These are phyloP conservation scores for Periparus ater DNA, from an alignment of 2,797 vertebrate genomes.

Conservation along the genomic window DNA sequence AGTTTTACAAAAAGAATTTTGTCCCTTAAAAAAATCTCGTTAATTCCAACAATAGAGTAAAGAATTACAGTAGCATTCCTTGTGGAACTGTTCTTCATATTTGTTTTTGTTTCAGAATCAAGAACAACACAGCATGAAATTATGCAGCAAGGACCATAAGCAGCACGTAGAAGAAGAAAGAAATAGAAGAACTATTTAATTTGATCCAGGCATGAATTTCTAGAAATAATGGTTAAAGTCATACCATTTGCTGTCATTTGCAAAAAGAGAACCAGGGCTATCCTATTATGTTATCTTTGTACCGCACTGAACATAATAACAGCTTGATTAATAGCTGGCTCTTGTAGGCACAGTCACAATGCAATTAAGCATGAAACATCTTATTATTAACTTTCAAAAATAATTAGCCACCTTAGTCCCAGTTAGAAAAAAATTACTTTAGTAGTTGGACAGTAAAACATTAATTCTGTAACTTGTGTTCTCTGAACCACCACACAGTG, in stretches of 20 bases:
- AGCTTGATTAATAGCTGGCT: not conserved
- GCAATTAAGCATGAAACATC: not conserved
- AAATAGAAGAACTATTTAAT: not conserved
- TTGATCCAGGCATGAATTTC: not conserved
- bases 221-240: not conserved
- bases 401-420: not conserved
- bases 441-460: not conserved
- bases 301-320: not conserved
- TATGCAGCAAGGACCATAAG: not conserved
- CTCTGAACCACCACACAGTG: not conserved
- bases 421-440: not conserved
- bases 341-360: not conserved
- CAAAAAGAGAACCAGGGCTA: not conserved
- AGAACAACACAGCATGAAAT: slow-evolving; percentile 10
- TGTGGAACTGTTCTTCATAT: slow-evolving; percentile 1
- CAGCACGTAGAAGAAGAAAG: not conserved
- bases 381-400: slow-evolving; percentile 18
- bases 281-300: not conserved
- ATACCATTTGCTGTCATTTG: not conserved
- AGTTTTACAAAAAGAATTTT: slow-evolving; percentile 57
- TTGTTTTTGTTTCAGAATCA: not conserved
- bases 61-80: not conserved
- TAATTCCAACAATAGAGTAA: not conserved
- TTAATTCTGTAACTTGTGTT: not conserved
- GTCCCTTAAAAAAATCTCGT: not conserved